phyloP scores from a whole-genome alignment of 2,797 vertebrate species.

The Scyliorhinus canicula region DNA sequence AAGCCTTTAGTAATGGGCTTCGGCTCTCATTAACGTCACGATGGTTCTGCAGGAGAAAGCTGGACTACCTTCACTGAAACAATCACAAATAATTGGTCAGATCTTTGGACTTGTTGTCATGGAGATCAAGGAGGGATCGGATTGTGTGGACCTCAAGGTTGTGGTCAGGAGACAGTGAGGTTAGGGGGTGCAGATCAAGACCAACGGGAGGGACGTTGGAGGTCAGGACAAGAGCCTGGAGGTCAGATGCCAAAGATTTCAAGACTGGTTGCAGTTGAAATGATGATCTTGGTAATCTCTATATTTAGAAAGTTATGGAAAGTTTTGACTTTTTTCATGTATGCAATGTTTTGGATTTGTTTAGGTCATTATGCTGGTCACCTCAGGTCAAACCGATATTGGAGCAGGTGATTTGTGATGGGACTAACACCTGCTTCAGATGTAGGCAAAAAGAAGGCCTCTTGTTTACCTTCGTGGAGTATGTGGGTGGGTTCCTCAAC shows the following conservation, averaged over 20 bases:
- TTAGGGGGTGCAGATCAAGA: not conserved
- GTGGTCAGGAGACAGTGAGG: not conserved
- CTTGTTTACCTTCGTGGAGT: not conserved
- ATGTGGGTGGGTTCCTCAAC: not conserved
- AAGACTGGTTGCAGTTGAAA: not conserved
- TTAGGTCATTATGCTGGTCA: not conserved
- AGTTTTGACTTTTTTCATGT: not conserved
- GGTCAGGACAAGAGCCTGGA: not conserved
- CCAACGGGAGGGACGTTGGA: too few species aligned
- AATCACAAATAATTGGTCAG: not conserved
- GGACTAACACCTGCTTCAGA: too few species aligned
- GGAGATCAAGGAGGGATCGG: not conserved
- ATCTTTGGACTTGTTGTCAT: not conserved
- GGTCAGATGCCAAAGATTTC: not conserved
- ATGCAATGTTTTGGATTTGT: not conserved
- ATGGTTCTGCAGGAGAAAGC: not conserved
- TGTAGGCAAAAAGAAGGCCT: too few species aligned
- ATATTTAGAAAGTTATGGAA: too few species aligned
- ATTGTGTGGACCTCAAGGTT: not conserved
- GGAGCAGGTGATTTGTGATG: not conserved
- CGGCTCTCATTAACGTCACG: not conserved
- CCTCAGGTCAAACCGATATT: not conserved
- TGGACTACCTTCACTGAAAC: not conserved
- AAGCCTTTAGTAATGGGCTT: not conserved
- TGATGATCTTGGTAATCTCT: not conserved